These are phyloP conservation scores for Genyomyrus donnyi DNA, from an alignment of 2,113 vertebrate genomes.

Conservation along the genomic window DNA sequence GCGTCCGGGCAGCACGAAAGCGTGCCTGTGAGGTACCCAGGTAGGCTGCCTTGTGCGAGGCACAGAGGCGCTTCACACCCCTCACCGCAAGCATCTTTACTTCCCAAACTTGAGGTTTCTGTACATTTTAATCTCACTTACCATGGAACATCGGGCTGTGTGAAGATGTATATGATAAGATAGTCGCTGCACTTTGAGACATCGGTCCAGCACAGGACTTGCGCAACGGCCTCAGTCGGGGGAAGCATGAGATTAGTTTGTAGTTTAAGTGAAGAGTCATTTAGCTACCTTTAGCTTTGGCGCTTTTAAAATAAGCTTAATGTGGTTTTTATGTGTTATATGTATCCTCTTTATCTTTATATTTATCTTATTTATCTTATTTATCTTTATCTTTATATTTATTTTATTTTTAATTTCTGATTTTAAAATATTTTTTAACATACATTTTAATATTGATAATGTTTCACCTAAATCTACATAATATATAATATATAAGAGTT, in stretches of 20 bases:
- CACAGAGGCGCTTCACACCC: background rate
- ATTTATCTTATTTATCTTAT: background rate
- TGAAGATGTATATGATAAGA: background rate
- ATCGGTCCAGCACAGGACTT: background rate
- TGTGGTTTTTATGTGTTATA: background rate
- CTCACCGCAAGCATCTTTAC: background rate
- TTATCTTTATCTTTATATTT: background rate
- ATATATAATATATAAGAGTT: background rate
- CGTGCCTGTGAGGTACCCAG: conserved; percentile 30
- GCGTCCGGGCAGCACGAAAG: conserved; percentile 34
- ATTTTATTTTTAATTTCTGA: background rate
- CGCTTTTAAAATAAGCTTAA: background rate
- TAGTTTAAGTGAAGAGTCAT: background rate
- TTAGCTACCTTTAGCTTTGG: background rate
- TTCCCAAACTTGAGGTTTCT: background rate
- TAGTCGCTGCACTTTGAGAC: background rate
- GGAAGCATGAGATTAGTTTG: background rate
- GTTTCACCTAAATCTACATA: background rate
- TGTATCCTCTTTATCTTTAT: background rate
- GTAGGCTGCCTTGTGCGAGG: background rate
- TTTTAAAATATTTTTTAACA: background rate
- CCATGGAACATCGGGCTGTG: background rate
- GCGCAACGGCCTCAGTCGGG: background rate
- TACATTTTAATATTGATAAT: background rate
- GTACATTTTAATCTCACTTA: background rate